Conservation (phyloP, 1,140 invertebrate species). For the Argopecten irradians region DNA sequence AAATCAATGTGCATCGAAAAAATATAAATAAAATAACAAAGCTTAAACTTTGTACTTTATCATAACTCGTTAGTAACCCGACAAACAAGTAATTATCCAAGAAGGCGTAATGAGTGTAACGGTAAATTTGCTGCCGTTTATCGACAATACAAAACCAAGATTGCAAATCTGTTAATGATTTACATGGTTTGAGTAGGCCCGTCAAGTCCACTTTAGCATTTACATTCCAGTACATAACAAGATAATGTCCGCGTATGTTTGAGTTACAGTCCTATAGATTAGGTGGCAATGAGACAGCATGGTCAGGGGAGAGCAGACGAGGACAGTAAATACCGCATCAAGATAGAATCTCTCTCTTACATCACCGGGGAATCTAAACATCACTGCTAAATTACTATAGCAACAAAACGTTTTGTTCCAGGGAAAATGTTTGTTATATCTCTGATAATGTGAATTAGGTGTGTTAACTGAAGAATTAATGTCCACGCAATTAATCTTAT, state of each 20-base stretch:
- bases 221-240: background rate
- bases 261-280: background rate
- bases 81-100: background rate
- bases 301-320: background rate
- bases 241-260: background rate
- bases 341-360: conserved; percentile 14
- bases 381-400: background rate
- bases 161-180: background rate
- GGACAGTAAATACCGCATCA: background rate
- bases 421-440: background rate
- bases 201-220: background rate
- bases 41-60: background rate
- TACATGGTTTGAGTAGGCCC: background rate
- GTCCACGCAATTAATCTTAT: too few species aligned
- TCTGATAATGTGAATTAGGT: background rate
- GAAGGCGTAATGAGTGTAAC: background rate
- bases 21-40: background rate
- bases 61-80: background rate
- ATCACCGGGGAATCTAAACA: background rate
- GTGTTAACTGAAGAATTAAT: background rate
- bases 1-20: background rate
- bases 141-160: background rate
- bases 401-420: background rate
- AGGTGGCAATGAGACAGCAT: background rate
- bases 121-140: background rate